These are phyloP conservation scores for Pollenia amentaria DNA, from an alignment of 2,888 invertebrate genomes.

Conservation along the genomic window DNA sequence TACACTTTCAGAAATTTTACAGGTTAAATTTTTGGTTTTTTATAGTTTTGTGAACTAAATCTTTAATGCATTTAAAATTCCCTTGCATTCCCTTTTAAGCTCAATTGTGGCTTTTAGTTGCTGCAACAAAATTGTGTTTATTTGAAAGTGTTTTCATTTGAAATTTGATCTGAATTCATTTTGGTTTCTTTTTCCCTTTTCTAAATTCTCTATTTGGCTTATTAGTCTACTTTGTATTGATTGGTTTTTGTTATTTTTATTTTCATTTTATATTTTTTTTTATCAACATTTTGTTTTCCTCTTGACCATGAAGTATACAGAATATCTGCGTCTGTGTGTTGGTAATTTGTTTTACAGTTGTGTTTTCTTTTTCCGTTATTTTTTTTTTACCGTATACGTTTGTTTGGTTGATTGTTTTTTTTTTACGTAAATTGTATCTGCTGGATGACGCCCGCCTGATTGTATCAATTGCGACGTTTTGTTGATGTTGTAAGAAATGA, in stretches of 20 bases:
- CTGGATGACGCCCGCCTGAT: constrained; percentile 44
- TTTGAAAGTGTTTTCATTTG: constrained; percentile 31
- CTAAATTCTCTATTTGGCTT: neutral
- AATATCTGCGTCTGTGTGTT: neutral
- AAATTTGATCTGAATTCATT: constrained; percentile 12
- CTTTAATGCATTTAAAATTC: neutral
- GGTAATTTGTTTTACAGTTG: neutral
- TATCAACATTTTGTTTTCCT: constrained; percentile 7
- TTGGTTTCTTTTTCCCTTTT: neutral
- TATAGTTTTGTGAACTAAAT: too few relatives aligned
- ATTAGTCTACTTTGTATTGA: constrained; percentile 39
- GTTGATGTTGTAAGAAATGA: constrained; percentile 46
- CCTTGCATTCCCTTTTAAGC: neutral
- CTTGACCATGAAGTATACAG: constrained; percentile 50
- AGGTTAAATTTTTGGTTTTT: too few relatives aligned
- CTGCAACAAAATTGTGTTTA: neutral
- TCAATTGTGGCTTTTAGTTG: neutral
- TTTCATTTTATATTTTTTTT: neutral
- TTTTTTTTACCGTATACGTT: constrained; percentile 2
- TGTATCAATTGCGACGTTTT: constrained; percentile 21
- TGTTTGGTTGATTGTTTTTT: neutral
- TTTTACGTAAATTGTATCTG: constrained; percentile 39
- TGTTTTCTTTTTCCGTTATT: constrained; percentile 22
- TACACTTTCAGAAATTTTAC: too few relatives aligned
- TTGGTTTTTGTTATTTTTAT: constrained; percentile 23